Evolutionary conservation across 2,113 vertebrate genomes (phyloP), one percentile per base, ranked within the genome.

Genomic region (Ranitomeya imitator): DNA sequence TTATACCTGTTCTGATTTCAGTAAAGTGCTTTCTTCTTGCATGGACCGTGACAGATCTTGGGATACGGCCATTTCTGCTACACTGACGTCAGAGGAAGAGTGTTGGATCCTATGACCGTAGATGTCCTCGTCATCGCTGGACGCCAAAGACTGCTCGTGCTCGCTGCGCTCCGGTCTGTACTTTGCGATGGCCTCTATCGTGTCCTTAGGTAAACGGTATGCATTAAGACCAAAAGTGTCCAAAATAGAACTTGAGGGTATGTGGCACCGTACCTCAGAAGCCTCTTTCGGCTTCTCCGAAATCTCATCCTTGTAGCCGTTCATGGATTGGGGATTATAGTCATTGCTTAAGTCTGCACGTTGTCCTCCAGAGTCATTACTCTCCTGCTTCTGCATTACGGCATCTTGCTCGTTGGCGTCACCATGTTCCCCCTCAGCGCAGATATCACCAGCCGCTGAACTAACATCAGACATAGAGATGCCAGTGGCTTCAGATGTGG

Each of bases 71-170:
- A 86, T 86, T 18, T 97, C 96, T 0, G 93, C 91, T 60, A 94
- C 23, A 5, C 95, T 96, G 0, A 92, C 91, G 81, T 94, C 94
- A 0, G 94, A 95, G 37, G 94, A 93, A 0, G 96, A 95, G 59
- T 92, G 94, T 0, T 94, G 94, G 67, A 95, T 91, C 21, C 93
- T 93, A 0, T 93, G 95, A 10, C 94, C 92, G 73, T 99, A 99
- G 92, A 99, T 99, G 92, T 99, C 98, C 16, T 99, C 98, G 2
- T 96, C 96, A 14, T 99, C 98, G 74, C 98, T 99, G 73, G 98
- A 98, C 15, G 93, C 91, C 85, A 79, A 74, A 7, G 11, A 89
- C 7, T 79, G 90, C 0, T 92, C 92, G 73, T 19, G 89, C 0
- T 79, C 83, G 59, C 90, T 90, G 76, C 89, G 92, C 85, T 94